These are phyloP conservation scores for Semicossyphus pulcher DNA, from an alignment of 2,113 vertebrate genomes.

Conservation along the genomic window DNA sequence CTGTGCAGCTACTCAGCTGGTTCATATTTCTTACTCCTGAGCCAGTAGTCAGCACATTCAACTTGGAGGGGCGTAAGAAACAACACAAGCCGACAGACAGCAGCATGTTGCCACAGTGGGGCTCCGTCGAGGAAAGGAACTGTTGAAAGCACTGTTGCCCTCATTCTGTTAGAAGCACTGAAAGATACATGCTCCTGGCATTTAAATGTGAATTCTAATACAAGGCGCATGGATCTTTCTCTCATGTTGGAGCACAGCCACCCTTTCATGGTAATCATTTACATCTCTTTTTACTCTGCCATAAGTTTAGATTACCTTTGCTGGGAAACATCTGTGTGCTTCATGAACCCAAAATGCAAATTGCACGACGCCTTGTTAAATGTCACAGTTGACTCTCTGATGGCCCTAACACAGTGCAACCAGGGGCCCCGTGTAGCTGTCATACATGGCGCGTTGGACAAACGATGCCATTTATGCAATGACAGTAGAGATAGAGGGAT, in stretches of 20 bases:
- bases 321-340: slow-evolving; percentile 28
- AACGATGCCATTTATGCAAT: slow-evolving; percentile 61
- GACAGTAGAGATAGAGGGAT: slow-evolving; percentile 49
- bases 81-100: slow-evolving; percentile 53
- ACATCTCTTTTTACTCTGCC: slow-evolving; percentile 25
- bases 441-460: slow-evolving; percentile 49
- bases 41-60: slow-evolving; percentile 30
- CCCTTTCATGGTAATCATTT: slow-evolving; percentile 43
- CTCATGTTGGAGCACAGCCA: background rate
- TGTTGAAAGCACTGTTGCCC: slow-evolving; percentile 55
- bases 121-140: slow-evolving; percentile 36
- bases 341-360: slow-evolving; percentile 17
- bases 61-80: slow-evolving; percentile 24
- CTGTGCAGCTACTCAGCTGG: slow-evolving; percentile 18
- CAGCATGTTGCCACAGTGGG: slow-evolving; percentile 61
- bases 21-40: slow-evolving; percentile 23
- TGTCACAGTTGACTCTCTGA: slow-evolving; percentile 41
- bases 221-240: slow-evolving; percentile 9
- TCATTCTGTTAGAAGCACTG: slow-evolving; percentile 58
- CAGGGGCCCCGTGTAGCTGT: slow-evolving; percentile 18
- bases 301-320: background rate
- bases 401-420: background rate
- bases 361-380: slow-evolving; percentile 34
- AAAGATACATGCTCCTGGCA: slow-evolving; percentile 41
- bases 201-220: slow-evolving; percentile 38